Conservation (phyloP, 2,888 invertebrate genomes). For the Trilocha varians region DNA sequence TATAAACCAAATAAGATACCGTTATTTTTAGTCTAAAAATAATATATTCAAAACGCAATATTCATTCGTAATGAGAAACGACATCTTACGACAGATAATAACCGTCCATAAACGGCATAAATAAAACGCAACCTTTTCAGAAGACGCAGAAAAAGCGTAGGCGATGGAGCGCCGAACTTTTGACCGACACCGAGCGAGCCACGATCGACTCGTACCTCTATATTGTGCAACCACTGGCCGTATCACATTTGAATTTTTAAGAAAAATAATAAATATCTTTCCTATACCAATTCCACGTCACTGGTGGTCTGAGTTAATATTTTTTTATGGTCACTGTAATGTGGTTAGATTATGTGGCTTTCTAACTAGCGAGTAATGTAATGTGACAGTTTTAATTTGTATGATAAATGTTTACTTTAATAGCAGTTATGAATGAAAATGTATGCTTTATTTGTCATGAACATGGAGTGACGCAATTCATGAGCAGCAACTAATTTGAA, state of each 20-base stretch:
- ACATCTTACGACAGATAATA: conserved; percentile 1
- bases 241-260: conserved; percentile 2
- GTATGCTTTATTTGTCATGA: no score
- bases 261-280: conserved; percentile 1
- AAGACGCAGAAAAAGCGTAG: conserved; percentile 9
- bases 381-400: background rate
- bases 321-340: background rate
- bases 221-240: conserved; percentile 5
- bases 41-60: no score
- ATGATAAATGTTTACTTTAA: background rate
- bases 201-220: background rate
- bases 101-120: background rate
- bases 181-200: conserved; percentile 21
- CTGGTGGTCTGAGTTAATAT: background rate
- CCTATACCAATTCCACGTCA: background rate
- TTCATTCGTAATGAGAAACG: no score
- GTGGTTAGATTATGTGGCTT: background rate
- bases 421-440: no score
- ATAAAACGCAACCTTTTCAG: background rate
- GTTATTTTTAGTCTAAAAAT: no score
- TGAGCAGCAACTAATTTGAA: no score
- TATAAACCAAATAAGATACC: no score
- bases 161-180: conserved; percentile 19
- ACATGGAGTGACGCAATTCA: no score
- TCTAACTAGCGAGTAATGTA: background rate